Percentiles rank a stretch among this genome's conserved stretches.
Evolutionary conservation across 1,140 invertebrate species (phyloP).

Genomic region (Octopus sinensis): DNA sequence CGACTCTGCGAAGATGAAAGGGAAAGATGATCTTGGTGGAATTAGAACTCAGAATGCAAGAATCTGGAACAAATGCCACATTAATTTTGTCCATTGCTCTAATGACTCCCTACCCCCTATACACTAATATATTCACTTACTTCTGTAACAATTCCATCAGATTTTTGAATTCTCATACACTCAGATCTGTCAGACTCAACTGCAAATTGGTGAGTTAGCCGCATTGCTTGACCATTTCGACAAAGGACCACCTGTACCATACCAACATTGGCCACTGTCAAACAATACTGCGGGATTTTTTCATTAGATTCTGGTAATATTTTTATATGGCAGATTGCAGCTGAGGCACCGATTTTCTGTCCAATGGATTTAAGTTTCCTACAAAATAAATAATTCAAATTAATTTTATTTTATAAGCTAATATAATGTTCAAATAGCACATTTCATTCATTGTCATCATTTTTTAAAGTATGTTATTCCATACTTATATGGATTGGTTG

Average conservation of each 20-base stretch:
- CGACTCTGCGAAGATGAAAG: too few relatives aligned
- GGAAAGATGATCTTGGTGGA: too few relatives aligned
- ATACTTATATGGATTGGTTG: too few relatives aligned
- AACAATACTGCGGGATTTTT: conserved; percentile 29
- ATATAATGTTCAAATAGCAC: too few relatives aligned
- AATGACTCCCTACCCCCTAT: too few relatives aligned
- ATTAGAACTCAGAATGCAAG: too few relatives aligned
- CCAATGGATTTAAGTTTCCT: conserved; percentile 51
- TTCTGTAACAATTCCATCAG: conserved; percentile 57
- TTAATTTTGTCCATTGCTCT: too few relatives aligned
- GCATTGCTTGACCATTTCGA: conserved; percentile 41
- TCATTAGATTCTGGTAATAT: conserved; percentile 18
- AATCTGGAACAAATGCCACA: too few relatives aligned
- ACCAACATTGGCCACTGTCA: conserved; percentile 55
- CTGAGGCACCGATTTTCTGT: conserved; percentile 53
- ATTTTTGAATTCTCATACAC: conserved; percentile 46
- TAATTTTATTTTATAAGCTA: too few relatives aligned
- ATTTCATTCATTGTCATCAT: too few relatives aligned
- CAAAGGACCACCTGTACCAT: conserved; percentile 53
- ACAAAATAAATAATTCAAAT: neutral
- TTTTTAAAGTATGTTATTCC: too few relatives aligned
- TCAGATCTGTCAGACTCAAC: conserved; percentile 46
- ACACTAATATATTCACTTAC: conserved; percentile 25
- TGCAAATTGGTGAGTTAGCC: conserved; percentile 47
- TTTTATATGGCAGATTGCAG: conserved; percentile 45